Evolutionary conservation across 2,888 invertebrate species (phyloP).

Genomic region (Crossocerus cetratus): DNA sequence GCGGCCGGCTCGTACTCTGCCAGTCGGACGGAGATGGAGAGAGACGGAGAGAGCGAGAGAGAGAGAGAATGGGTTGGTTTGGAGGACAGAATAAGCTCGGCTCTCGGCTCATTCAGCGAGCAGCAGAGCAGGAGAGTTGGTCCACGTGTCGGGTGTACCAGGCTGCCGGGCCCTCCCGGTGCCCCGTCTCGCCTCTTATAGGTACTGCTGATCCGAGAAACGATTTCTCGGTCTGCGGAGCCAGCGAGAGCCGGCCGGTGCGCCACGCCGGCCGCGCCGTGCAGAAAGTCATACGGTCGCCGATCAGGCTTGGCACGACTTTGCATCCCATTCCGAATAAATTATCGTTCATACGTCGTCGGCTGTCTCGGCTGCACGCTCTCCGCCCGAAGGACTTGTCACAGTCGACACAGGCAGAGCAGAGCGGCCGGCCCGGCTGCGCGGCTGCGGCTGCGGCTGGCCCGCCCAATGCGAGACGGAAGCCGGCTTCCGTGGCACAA

Average conservation of each 20-base stretch:
- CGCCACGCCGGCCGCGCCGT: neutral
- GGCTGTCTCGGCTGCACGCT: slow-evolving; percentile 21
- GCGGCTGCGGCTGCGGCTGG: no score
- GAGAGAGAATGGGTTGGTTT: slow-evolving; percentile 6
- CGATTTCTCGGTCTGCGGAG: slow-evolving; percentile 61
- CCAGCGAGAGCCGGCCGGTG: slow-evolving; percentile 23
- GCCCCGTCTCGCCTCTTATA: slow-evolving; percentile 26
- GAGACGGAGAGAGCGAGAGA: neutral
- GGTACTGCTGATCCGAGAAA: slow-evolving; percentile 51
- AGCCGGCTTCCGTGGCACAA: slow-evolving; percentile 51
- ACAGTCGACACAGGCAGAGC: slow-evolving; percentile 39
- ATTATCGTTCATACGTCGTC: slow-evolving; percentile 53
- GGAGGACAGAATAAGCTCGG: slow-evolving; percentile 1
- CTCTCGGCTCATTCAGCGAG: slow-evolving; percentile 8
- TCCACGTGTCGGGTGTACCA: slow-evolving; percentile 39
- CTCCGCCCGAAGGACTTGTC: slow-evolving; percentile 39
- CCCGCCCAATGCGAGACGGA: slow-evolving; percentile 55
- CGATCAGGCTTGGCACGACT: slow-evolving; percentile 53
- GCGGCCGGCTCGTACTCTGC: slow-evolving; percentile 21
- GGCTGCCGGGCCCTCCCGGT: neutral
- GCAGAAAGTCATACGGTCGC: slow-evolving; percentile 49
- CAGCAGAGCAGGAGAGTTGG: slow-evolving; percentile 8
- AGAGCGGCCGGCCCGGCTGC: slow-evolving; percentile 27
- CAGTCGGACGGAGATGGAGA: neutral
- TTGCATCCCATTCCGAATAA: slow-evolving; percentile 57